Evolutionary conservation across 2,888 invertebrate species (phyloP).

Genomic region (Zaprionus lineosus): DNA sequence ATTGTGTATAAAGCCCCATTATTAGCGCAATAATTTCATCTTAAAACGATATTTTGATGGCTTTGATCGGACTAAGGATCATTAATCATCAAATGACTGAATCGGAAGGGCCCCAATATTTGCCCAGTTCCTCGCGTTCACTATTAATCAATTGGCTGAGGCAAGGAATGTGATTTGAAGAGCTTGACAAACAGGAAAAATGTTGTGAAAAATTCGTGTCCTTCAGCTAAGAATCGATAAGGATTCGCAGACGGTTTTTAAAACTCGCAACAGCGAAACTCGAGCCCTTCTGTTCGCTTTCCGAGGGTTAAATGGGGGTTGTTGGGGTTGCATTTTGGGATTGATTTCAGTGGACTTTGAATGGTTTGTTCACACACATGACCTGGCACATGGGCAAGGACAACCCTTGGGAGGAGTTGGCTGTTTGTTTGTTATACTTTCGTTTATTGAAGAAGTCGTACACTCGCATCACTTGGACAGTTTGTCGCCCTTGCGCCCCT

Average conservation of each 20-base stretch:
- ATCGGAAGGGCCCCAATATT: slow-evolving; percentile 21
- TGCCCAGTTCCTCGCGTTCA: background rate
- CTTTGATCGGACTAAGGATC: slow-evolving; percentile 1
- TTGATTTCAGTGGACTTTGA: background rate
- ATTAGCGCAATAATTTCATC: slow-evolving; percentile 38
- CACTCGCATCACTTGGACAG: slow-evolving; percentile 2
- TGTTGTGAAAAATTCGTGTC: too few species aligned
- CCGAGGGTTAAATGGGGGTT: slow-evolving; percentile 14
- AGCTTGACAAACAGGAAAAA: too few species aligned
- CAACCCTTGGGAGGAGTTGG: background rate
- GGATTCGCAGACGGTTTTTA: background rate
- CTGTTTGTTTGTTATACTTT: slow-evolving; percentile 7
- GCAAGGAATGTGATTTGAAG: background rate
- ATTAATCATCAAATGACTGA: slow-evolving; percentile 33
- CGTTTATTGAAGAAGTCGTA: slow-evolving; percentile 5
- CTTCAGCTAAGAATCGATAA: too few species aligned
- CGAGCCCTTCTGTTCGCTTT: background rate
- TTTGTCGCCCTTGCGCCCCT: slow-evolving; percentile 1
- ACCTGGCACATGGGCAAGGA: background rate
- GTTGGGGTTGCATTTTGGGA: slow-evolving; percentile 13
- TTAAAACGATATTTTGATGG: background rate
- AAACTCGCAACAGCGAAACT: background rate
- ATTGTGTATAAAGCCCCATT: slow-evolving; percentile 23
- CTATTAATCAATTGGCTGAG: too few species aligned
- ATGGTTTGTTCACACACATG: background rate